Evolutionary conservation across 2,888 invertebrate genomes (phyloP).

Genomic region (Nephrotoma appendiculata): DNA sequence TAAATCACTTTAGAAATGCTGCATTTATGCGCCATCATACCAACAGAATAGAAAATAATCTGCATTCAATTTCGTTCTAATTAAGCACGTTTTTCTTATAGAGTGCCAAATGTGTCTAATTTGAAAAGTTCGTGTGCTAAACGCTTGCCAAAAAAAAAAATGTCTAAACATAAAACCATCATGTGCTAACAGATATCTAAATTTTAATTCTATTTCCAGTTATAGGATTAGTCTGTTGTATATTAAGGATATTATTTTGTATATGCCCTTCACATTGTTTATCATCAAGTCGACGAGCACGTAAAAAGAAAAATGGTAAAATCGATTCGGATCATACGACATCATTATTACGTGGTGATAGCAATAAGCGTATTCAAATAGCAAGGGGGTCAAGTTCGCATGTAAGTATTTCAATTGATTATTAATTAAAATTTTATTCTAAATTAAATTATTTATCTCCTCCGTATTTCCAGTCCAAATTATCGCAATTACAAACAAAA

Average conservation of each 20-base stretch:
- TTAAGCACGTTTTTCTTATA: too few relatives aligned
- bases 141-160: neutral
- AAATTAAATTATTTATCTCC: neutral
- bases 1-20: too few relatives aligned
- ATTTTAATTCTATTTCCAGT: constrained; percentile 27
- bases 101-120: neutral
- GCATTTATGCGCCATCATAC: too few relatives aligned
- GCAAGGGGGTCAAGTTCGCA: constrained; percentile 27
- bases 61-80: too few relatives aligned
- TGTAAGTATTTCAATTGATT: constrained; percentile 15
- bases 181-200: neutral
- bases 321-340: constrained; percentile 33
- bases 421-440: neutral
- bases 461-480: constrained; percentile 19
- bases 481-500: constrained; percentile 26
- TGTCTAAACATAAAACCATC: neutral
- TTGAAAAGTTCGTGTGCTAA: neutral
- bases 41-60: too few relatives aligned
- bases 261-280: constrained; percentile 68
- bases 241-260: constrained; percentile 71
- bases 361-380: constrained; percentile 29
- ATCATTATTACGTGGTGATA: constrained; percentile 30
- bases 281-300: constrained; percentile 46
- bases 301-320: constrained; percentile 35
- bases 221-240: constrained; percentile 67